Conservation (phyloP, 2,797 vertebrate genomes). For the Neostethus bicornis region DNA sequence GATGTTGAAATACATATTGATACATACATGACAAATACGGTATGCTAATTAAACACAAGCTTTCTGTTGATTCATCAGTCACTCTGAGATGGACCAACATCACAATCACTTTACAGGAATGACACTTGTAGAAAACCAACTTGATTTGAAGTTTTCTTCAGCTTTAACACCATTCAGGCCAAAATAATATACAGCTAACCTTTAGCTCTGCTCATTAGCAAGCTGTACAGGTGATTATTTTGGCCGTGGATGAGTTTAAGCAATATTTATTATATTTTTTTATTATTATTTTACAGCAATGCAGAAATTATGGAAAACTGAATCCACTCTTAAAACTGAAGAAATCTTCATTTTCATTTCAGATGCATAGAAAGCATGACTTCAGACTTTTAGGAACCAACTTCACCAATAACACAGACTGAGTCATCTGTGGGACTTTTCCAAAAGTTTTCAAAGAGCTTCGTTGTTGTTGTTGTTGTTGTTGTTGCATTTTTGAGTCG, state of each 20-base stretch:
- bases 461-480: no score
- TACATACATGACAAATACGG: neutral
- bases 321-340: constrained; percentile 32
- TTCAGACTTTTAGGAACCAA: neutral
- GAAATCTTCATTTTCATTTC: neutral
- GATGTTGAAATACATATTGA: neutral
- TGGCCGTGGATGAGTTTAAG: constrained; percentile 13
- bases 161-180: constrained; percentile 33
- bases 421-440: no score
- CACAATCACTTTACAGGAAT: constrained; percentile 26
- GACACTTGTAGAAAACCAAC: neutral
- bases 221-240: neutral
- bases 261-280: neutral
- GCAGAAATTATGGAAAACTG: constrained; percentile 8
- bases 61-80: constrained; percentile 20
- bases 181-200: neutral
- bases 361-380: neutral
- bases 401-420: neutral
- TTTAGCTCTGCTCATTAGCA: neutral
- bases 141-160: constrained; percentile 7
- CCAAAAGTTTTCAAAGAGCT: no score
- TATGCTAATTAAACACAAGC: neutral
- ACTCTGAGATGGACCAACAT: constrained; percentile 29
- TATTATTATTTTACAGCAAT: constrained; percentile 25
- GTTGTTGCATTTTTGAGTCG: no score